These are phyloP conservation scores for Apis florea DNA, from an alignment of 1,140 invertebrate species.

Conservation along the genomic window DNA sequence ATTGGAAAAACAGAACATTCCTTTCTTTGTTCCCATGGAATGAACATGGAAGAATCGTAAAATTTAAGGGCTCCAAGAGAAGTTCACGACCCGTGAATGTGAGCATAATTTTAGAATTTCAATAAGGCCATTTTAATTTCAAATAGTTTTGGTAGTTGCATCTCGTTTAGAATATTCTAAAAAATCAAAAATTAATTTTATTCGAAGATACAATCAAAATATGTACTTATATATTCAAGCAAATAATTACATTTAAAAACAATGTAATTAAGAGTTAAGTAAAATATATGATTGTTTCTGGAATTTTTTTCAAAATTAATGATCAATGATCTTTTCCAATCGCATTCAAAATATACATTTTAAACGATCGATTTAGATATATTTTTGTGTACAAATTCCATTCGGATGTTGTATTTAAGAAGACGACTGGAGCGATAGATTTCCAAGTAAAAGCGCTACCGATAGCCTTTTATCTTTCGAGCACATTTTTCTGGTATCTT, in stretches of 20 bases:
- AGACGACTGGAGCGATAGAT: background rate
- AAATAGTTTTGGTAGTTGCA: background rate
- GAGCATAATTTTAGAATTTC: conserved; percentile 9
- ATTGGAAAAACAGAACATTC: background rate
- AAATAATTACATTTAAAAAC: conserved; percentile 4
- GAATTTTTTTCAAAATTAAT: background rate
- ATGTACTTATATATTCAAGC: background rate
- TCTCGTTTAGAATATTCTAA: too few species aligned
- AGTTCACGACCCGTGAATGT: conserved; percentile 24
- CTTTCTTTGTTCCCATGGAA: background rate
- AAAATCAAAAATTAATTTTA: conserved; percentile 1
- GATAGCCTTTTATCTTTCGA: conserved; percentile 37
- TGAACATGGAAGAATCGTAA: background rate
- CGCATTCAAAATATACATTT: background rate
- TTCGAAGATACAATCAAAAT: background rate
- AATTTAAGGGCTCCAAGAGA: background rate
- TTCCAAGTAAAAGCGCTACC: conserved; percentile 20
- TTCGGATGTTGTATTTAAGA: background rate
- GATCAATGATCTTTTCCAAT: too few species aligned
- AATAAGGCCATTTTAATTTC: conserved; percentile 23
- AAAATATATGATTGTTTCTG: background rate
- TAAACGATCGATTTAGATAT: background rate
- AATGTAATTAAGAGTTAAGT: background rate
- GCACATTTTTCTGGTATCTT: conserved; percentile 22
- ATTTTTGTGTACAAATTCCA: background rate